phyloP scores from a whole-genome alignment of 2,113 vertebrate genomes.

The Callaeas wilsoni region DNA sequence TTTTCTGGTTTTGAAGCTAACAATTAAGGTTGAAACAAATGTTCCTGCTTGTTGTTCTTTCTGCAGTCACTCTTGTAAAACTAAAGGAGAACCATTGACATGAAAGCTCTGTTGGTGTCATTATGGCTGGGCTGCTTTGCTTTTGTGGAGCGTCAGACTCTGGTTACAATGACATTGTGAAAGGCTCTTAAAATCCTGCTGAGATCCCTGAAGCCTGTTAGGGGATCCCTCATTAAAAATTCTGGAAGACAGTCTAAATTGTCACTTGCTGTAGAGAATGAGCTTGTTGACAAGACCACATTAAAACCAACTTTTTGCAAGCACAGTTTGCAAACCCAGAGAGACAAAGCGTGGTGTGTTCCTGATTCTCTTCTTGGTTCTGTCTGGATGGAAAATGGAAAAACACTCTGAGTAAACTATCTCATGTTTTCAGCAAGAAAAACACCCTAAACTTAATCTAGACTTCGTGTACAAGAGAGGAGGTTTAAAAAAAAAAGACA shows the following conservation, averaged over 20 bases:
- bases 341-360: not conserved
- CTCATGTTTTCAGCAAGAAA: not conserved
- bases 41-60: not conserved
- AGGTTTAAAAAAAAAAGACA: not conserved
- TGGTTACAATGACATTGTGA: not conserved
- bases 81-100: not conserved
- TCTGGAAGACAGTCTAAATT: not conserved
- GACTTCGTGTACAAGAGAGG: not conserved
- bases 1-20: not conserved
- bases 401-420: not conserved
- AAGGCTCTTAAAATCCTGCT: slow-evolving; percentile 6
- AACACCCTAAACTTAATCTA: not conserved
- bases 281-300: not conserved
- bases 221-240: not conserved
- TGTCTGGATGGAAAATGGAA: not conserved
- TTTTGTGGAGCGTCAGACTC: not conserved
- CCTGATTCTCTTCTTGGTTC: not conserved
- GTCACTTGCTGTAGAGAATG: not conserved
- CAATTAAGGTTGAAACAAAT: not conserved
- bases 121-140: not conserved
- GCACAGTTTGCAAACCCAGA: not conserved
- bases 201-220: not conserved
- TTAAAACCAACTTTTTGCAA: not conserved
- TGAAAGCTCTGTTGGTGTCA: not conserved
- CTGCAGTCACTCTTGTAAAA: not conserved